Evolutionary conservation across 2,888 invertebrate genomes (phyloP), one percentile per base, ranked within the genome.

Genomic region (Abrostola triplasia): DNA sequence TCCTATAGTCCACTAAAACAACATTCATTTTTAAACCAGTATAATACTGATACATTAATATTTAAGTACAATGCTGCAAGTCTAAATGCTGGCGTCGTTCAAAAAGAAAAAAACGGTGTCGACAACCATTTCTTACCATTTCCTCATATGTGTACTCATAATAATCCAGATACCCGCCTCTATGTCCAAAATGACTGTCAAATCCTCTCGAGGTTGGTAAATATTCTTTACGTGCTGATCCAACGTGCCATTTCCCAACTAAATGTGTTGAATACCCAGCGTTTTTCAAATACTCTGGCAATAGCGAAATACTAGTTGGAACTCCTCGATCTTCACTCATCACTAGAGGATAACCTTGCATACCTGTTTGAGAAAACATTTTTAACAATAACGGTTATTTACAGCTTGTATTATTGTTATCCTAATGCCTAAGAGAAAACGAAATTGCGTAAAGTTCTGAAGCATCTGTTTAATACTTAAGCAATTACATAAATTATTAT

Each of bases 131-230:
- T 85, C 87, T 79, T 74, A 92, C 93, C 64, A 60, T 70, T 83
- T 93, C 93, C 69, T 90, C 86, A 7, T 84, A 65, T 6, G 80
- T 83, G 66, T 93, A 92, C 79, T 97, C 96, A 82, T 96, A 98
- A 84, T 98, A 99, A 85, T 98, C 97, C 63, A 97, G 96, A 73
- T 95, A 96, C 1, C 97, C 98, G 66, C 96, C 97, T 95, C 97
- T 97, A 85, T 98, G 98, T 1, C 99, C 99, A 84, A 96, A 97
- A 86, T 98, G 98, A 37, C 96, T 95, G 80, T 98, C 97, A 84
- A 98, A 99, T 5, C 98, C 98, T 41, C 98, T 95, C 67, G 92
- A 90, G 0, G 95, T 95, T 0, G 98, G 98, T 6, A 97, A 96
- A 83, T 96, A 96, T 69, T 94, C 90, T 55, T 80, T 77, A 4